Evolutionary conservation across 2,888 invertebrate genomes (phyloP).

Genomic region (Sycophila texana): DNA sequence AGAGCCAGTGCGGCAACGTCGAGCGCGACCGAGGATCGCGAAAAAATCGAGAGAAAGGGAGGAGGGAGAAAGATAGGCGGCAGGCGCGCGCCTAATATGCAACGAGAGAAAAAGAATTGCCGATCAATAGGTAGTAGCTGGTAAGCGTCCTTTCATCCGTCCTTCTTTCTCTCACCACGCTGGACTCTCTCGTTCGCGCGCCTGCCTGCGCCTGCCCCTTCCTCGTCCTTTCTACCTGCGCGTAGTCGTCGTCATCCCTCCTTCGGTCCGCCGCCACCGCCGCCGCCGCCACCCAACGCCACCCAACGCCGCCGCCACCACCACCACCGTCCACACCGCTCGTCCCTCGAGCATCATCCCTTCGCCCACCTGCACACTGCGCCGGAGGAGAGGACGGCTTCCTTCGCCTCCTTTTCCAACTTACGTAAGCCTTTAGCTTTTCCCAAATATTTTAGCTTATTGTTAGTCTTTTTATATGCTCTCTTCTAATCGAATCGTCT

Average conservation of each 20-base stretch:
- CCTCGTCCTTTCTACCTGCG: not conserved
- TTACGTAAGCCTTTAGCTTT: too few species aligned
- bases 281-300: too few species aligned
- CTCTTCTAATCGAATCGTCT: too few species aligned
- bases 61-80: conserved; percentile 27
- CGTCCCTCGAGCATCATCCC: conserved; percentile 16
- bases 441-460: too few species aligned
- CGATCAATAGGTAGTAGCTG: conserved; percentile 76
- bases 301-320: too few species aligned
- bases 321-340: too few species aligned
- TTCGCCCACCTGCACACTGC: conserved; percentile 9
- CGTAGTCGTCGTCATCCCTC: conserved; percentile 7
- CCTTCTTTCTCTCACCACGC: conserved; percentile 66
- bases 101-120: conserved; percentile 76
- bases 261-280: not conserved
- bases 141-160: conserved; percentile 75
- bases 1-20: conserved; percentile 54
- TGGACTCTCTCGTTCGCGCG: conserved; percentile 54
- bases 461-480: too few species aligned
- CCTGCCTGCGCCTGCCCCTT: conserved; percentile 42
- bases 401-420: too few species aligned
- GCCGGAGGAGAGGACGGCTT: too few species aligned
- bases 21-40: conserved; percentile 52
- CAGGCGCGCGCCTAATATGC: conserved; percentile 72
- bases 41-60: conserved; percentile 57